Conservation (phyloP, 2,797 vertebrate species). For the Hippoglossus hippoglossus region DNA sequence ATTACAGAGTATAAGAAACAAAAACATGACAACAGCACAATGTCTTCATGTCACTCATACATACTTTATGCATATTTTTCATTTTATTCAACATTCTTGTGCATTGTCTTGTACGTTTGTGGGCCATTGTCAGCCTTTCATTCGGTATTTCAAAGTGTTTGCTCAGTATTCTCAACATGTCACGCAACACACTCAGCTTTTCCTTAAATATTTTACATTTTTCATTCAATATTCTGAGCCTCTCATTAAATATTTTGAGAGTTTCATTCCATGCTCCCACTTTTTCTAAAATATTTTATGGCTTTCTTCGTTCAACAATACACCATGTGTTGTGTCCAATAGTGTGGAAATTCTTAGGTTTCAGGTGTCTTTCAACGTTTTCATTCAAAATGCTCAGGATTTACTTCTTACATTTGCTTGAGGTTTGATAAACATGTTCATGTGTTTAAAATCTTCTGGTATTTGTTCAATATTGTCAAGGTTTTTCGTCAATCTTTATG, state of each 20-base stretch:
- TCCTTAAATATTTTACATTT: not conserved
- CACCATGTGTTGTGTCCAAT: not conserved
- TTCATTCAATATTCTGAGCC: not conserved
- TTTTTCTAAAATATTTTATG: not conserved
- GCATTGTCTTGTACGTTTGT: not conserved
- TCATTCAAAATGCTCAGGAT: not conserved
- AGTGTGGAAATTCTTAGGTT: not conserved
- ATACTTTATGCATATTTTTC: too few species aligned
- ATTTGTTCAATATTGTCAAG: not conserved
- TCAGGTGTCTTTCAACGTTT: not conserved
- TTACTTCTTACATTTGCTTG: too few species aligned
- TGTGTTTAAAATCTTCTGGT: not conserved
- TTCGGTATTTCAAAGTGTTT: not conserved
- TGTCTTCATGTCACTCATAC: too few species aligned
- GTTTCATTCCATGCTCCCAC: not conserved
- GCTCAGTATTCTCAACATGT: not conserved
- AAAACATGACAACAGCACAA: too few species aligned
- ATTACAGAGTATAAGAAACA: too few species aligned
- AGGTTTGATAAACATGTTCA: not conserved
- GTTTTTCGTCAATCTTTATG: too few species aligned
- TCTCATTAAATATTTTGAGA: not conserved
- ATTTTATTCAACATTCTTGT: too few species aligned
- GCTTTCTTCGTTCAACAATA: not conserved
- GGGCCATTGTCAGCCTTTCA: not conserved
- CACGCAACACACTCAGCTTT: not conserved